These are phyloP conservation scores for Cuniculus paca DNA, from an alignment of 2,797 vertebrate genomes.

Conservation along the genomic window DNA sequence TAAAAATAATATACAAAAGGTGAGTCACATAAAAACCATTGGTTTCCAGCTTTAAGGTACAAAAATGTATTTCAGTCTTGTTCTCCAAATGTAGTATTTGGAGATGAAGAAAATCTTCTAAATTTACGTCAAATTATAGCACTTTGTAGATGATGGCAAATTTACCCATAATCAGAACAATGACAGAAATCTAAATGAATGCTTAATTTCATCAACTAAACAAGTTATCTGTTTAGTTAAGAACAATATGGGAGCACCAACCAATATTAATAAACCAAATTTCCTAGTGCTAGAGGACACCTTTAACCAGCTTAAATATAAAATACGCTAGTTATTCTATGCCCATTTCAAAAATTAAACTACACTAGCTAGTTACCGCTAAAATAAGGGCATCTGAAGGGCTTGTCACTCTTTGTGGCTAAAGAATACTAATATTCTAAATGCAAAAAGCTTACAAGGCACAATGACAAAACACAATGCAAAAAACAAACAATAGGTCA, in stretches of 20 bases:
- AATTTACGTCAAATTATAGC: conserved; percentile 21
- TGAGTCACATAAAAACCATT: conserved; percentile 33
- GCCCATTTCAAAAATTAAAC: conserved; percentile 16
- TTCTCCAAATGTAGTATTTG: not conserved
- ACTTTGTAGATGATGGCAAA: not conserved
- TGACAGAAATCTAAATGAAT: conserved; percentile 8
- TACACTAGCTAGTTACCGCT: not conserved
- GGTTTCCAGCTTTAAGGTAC: conserved; percentile 40
- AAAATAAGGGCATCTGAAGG: not conserved
- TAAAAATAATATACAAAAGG: conserved; percentile 74
- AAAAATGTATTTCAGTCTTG: not conserved
- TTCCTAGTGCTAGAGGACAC: not conserved
- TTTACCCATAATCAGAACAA: conserved; percentile 44
- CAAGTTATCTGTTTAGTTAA: not conserved
- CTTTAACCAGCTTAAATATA: not conserved
- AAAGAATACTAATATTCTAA: not conserved
- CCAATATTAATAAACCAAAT: not conserved
- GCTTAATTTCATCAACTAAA: conserved; percentile 1
- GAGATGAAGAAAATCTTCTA: not conserved
- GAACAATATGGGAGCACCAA: not conserved
- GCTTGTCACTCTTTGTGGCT: not conserved
- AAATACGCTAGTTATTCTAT: not conserved
- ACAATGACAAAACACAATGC: not conserved
- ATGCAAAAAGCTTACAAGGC: not conserved
- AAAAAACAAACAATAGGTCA: not conserved